These are phyloP conservation scores for Labeo calbasu DNA, from an alignment of 2,797 vertebrate species.

Conservation along the genomic window DNA sequence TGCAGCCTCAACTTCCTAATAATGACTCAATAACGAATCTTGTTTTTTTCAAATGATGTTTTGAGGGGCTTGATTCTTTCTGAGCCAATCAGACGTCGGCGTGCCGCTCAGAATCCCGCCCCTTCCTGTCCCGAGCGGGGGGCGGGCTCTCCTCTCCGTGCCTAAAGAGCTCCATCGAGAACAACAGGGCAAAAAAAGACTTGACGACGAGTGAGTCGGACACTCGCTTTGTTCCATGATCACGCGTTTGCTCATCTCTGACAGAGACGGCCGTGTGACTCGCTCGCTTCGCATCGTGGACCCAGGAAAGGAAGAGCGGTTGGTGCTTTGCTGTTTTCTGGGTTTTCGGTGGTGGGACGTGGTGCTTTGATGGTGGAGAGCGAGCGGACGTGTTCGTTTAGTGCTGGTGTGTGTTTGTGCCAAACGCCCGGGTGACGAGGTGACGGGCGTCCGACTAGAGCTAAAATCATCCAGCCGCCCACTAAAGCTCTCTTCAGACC, in stretches of 20 bases:
- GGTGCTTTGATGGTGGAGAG: neutral
- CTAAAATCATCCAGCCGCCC: neutral
- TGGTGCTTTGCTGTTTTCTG: neutral
- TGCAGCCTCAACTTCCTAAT: constrained; percentile 59
- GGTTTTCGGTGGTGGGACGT: neutral
- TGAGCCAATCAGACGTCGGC: constrained; percentile 57
- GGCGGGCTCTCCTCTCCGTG: constrained; percentile 57
- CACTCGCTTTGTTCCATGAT: constrained; percentile 31
- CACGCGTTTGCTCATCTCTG: neutral
- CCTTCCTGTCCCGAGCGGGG: constrained; percentile 42
- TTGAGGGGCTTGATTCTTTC: constrained; percentile 53
- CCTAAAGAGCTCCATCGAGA: constrained; percentile 60
- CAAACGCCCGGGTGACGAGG: neutral
- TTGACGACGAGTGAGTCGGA: neutral
- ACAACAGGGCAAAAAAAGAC: constrained; percentile 32
- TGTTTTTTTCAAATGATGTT: constrained; percentile 47
- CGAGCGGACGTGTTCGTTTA: constrained; percentile 2
- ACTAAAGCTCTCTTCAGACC: neutral
- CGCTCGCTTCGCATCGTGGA: neutral
- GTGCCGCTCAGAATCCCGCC: constrained; percentile 54
- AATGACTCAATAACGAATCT: constrained; percentile 58
- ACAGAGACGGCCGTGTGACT: neutral
- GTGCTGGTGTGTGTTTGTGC: constrained; percentile 5
- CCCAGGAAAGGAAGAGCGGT: neutral
- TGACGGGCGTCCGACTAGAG: neutral